Conservation (phyloP, 2,888 invertebrate genomes). For the Pseudolycoriella hygida region DNA sequence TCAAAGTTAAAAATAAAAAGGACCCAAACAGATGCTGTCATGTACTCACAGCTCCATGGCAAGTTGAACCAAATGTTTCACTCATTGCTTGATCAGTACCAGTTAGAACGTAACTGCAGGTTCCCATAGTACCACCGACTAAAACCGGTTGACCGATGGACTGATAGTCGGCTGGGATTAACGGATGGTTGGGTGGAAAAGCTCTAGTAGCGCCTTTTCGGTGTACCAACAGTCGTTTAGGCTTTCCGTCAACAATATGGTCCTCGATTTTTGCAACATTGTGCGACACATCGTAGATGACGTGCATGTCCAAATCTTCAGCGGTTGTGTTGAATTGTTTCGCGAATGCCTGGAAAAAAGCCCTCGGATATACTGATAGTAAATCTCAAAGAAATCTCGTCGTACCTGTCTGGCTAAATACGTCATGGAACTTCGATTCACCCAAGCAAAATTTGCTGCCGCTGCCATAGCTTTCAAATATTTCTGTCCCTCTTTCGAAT, state of each 20-base stretch:
- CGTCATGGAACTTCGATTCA: conserved; percentile 98
- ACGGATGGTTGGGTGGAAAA: conserved; percentile 96
- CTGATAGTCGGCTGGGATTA: conserved; percentile 98
- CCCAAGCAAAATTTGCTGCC: conserved; percentile 99
- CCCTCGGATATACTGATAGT: neutral
- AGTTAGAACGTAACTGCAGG: conserved; percentile 96
- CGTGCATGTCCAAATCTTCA: conserved; percentile 98
- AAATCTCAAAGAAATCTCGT: neutral
- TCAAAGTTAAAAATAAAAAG: too few species aligned
- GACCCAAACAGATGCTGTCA: too few species aligned
- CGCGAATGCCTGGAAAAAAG: conserved; percentile 60
- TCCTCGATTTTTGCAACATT: conserved; percentile 97
- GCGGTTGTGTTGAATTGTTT: conserved; percentile 91
- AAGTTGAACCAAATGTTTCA: conserved; percentile 98
- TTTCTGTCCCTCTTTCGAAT: conserved; percentile 86
- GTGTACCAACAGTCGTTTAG: conserved; percentile 83
- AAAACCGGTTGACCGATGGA: conserved; percentile 95
- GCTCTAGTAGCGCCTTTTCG: conserved; percentile 96
- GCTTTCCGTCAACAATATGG: conserved; percentile 84
- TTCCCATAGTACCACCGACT: conserved; percentile 99
- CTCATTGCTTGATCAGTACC: conserved; percentile 95
- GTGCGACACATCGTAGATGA: conserved; percentile 98
- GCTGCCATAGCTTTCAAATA: conserved; percentile 97
- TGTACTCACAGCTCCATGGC: conserved; percentile 86
- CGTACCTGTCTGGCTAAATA: conserved; percentile 67